Percentiles rank a stretch among this genome's conserved stretches.
Conservation (phyloP, 2,888 invertebrate species). For the Crioceris asparagi region DNA sequence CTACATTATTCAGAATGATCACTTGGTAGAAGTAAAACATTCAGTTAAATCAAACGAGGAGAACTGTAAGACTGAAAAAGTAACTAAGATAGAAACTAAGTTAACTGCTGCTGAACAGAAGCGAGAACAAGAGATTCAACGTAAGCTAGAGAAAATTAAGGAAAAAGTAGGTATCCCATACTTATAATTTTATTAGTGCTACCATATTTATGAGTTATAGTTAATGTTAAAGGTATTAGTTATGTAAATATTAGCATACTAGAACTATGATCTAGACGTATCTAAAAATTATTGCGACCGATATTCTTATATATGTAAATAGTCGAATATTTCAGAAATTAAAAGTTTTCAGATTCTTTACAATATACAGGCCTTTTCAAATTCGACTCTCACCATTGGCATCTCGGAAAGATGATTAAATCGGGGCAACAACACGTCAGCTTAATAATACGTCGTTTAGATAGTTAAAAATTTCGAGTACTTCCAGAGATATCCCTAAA, state of each 20-base stretch:
- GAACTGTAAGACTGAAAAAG: conserved; percentile 36
- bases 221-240: background rate
- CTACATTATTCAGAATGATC: conserved; percentile 27
- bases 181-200: background rate
- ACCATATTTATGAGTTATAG: background rate
- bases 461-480: no score
- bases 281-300: no score
- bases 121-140: conserved; percentile 74
- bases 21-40: conserved; percentile 32
- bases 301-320: no score
- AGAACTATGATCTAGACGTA: no score
- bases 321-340: no score
- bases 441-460: no score
- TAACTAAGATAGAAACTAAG: conserved; percentile 52
- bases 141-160: conserved; percentile 73
- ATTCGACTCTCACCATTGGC: no score
- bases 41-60: conserved; percentile 26
- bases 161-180: conserved; percentile 58
- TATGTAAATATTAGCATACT: background rate
- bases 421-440: no score
- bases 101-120: conserved; percentile 72
- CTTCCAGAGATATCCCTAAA: no score
- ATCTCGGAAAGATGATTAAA: no score
- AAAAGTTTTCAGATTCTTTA: no score
- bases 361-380: no score